Evolutionary conservation across 1,140 invertebrate genomes (phyloP).

Genomic region (Drosophila bifasciata): DNA sequence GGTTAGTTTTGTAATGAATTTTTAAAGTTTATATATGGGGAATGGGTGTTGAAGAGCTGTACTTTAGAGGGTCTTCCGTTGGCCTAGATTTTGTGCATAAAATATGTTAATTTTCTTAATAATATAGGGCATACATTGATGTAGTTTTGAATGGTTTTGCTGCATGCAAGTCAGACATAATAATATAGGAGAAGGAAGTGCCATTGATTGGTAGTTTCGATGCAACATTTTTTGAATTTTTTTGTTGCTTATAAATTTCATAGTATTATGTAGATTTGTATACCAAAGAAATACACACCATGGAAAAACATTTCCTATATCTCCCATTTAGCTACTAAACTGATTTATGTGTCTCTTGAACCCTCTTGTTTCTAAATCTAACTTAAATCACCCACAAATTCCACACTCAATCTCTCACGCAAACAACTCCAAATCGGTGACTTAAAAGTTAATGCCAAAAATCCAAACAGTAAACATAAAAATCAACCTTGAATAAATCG

Average conservation of each 20-base stretch:
- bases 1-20: too few species aligned
- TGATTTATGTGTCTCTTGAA: constrained; percentile 41
- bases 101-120: too few species aligned
- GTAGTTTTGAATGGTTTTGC: background rate
- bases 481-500: constrained; percentile 55
- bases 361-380: constrained; percentile 3
- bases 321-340: background rate
- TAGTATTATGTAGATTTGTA: too few species aligned
- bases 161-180: constrained; percentile 2
- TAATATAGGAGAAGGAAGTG: too few species aligned
- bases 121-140: too few species aligned
- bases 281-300: background rate
- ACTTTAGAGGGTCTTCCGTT: too few species aligned
- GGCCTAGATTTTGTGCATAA: too few species aligned
- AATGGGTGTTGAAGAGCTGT: too few species aligned
- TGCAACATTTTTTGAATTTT: too few species aligned
- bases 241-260: too few species aligned
- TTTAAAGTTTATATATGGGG: too few species aligned
- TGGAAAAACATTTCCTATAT: constrained; percentile 13
- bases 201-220: too few species aligned
- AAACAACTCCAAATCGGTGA: constrained; percentile 9
- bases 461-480: constrained; percentile 13
- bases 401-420: background rate
- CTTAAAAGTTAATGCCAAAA: constrained; percentile 27
- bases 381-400: constrained; percentile 7